phyloP scores from a whole-genome alignment of 2,113 vertebrate genomes.

The Calypte anna region DNA sequence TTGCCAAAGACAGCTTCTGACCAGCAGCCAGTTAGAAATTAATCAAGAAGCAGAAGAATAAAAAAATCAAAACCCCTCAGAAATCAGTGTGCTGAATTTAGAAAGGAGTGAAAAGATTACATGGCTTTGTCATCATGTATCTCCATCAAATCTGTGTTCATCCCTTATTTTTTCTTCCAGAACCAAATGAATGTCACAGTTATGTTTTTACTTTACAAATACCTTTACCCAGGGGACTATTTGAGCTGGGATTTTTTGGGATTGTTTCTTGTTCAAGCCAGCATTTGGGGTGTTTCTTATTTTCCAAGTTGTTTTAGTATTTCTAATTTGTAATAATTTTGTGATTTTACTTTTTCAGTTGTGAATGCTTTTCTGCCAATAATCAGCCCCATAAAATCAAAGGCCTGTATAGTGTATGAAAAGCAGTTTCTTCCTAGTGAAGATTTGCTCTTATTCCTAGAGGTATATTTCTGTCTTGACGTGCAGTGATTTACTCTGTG shows the following conservation, averaged over 20 bases:
- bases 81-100: conserved; percentile 4
- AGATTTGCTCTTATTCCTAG: background rate
- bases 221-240: background rate
- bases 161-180: background rate
- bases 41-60: conserved; percentile 20
- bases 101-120: background rate
- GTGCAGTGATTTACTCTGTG: background rate
- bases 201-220: background rate
- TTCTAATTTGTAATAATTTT: background rate
- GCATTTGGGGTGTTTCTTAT: background rate
- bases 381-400: background rate
- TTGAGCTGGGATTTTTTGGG: background rate
- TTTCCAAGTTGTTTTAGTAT: background rate
- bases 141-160: background rate
- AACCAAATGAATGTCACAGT: background rate
- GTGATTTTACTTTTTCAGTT: background rate
- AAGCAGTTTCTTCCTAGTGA: background rate
- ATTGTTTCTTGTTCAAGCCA: background rate
- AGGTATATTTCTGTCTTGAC: background rate
- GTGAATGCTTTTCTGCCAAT: background rate
- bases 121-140: background rate
- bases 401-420: background rate
- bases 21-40: background rate
- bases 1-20: conserved; percentile 35
- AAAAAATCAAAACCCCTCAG: background rate